Base-by-base conservation (phyloP, 2,888 invertebrate species). In the Callinectes sapidus region DNA sequence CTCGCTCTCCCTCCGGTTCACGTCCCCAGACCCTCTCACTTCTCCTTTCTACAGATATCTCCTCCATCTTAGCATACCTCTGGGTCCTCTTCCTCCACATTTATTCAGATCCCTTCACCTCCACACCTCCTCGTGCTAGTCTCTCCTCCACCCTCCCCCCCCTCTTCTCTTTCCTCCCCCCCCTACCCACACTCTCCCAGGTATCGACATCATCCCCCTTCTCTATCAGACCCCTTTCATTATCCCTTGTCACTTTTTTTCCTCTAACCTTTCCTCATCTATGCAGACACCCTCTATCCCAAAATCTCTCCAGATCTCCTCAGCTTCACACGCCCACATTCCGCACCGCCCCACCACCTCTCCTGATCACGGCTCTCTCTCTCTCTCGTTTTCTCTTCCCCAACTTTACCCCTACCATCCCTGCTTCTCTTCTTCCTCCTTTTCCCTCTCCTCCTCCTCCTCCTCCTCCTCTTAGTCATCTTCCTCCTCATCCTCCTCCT, bases 211-310 rank as follows among this genome's bases (percentile, higher is more conserved):
- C n/a, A 87, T 54, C 54, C 87, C 87, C 42, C 48, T 87, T 54
- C 87, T n/a, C 32, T 81, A 81, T 81, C 81, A 35, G 87, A 42
- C 87, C 87, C 87, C 87, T 54, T 87, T 54, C 87, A 42, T 48
- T 87, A 87, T 54, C 48, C 87, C 54, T 87, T 54, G 48, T 87
- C 87, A 48, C 87, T 54, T 87, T 54, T 87, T 54, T 42, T 28
- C 42, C 48, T 87, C 48, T 48, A 48, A 42, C 87, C 87, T 48
- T 87, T 48, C 42, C 87, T 54, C 87, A 87, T 81, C 81, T 81
- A 81, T 81, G 81, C 81, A 81, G 81, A 81, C 81, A 35, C 35
- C 81, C 81, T 81, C 81, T 32, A 35, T 81, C 81, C 81, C 14
- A 32, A 81, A 81, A 81, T 81, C 81, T 35, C 81, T 32, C 81